Evolutionary conservation across 2,113 vertebrate species (phyloP).

Genomic region (Motacilla tschutschensis): DNA sequence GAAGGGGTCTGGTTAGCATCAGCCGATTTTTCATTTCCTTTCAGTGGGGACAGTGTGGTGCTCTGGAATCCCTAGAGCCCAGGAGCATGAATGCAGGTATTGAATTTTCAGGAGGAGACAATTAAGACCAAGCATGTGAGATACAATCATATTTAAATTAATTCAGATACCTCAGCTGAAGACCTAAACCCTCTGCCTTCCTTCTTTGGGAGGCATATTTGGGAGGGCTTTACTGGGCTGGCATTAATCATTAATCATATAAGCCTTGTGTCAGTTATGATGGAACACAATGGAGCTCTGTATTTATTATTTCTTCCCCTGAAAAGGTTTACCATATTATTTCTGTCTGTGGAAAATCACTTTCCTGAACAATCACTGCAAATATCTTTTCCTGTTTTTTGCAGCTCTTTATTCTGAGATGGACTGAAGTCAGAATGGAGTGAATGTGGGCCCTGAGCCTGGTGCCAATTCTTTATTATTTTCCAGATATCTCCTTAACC

Average conservation of each 20-base stretch:
- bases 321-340: conserved; percentile 13
- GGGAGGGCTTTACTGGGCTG: background rate
- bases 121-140: conserved; percentile 59
- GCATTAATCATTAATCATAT: conserved; percentile 11
- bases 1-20: conserved; percentile 77
- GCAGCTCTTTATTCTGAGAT: background rate
- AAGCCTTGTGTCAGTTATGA: background rate
- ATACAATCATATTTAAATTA: conserved; percentile 59
- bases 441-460: background rate
- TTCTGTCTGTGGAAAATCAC: conserved; percentile 4
- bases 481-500: background rate
- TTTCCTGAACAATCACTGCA: background rate
- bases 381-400: background rate
- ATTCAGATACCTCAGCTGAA: conserved; percentile 22
- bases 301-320: conserved; percentile 20
- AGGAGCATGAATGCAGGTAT: conserved; percentile 69
- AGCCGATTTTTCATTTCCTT: conserved; percentile 79
- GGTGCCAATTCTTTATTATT: background rate
- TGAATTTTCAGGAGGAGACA: conserved; percentile 68
- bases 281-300: conserved; percentile 23
- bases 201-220: background rate
- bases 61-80: conserved; percentile 64
- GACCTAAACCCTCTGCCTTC: conserved; percentile 6
- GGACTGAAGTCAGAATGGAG: background rate
- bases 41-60: conserved; percentile 71